Evolutionary conservation across 2,888 invertebrate genomes (phyloP), one percentile per base, ranked within the genome.

Genomic region (Ptychoptera contaminata): DNA sequence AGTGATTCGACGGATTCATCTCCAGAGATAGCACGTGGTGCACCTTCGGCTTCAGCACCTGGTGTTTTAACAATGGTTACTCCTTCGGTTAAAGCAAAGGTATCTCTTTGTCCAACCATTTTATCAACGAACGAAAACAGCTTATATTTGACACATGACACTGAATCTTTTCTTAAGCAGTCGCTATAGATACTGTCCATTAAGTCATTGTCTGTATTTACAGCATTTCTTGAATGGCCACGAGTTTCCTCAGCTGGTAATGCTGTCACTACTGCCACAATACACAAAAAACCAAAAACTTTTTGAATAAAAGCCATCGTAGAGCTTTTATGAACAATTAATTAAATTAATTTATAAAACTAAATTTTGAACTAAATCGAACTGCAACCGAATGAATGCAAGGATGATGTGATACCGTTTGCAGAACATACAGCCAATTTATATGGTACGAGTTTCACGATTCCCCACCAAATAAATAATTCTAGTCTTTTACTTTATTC

Each of bases 91-190:
- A 87, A 63, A 8, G 82, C 76, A 58, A 85, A 84, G 49, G 77
- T 77, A 57, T 87, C 86, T 62, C 82, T 84, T 54, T 80, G 79
- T 41, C 79, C 78, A 47, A 86, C 70, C 71, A 83, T 80, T 65
- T 86, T 86, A 69, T 87, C 87, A 53, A 87, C 82, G 65, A 80
- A 85, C 16, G 82, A 79, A 70, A 86, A 84, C 59, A 87, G 76
- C 62, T 86, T 87, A 71, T 84, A 83, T 64, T 86, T 87, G 56
- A 87, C 76, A 63, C 87, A 87, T 63, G 82, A 79, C 53, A 82
- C 77, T 29, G 86, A 84, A 59, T 86, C 86, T 65, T 86, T 87
- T 56, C 78, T 74, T 50, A 84, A 67, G 60, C 87, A 87, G 57
- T 87, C 87, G 55, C 71, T 71, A 62, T 80, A 80, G 59, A 79